Conservation (phyloP, 2,888 invertebrate species). For the Oxyteleia sp. region DNA sequence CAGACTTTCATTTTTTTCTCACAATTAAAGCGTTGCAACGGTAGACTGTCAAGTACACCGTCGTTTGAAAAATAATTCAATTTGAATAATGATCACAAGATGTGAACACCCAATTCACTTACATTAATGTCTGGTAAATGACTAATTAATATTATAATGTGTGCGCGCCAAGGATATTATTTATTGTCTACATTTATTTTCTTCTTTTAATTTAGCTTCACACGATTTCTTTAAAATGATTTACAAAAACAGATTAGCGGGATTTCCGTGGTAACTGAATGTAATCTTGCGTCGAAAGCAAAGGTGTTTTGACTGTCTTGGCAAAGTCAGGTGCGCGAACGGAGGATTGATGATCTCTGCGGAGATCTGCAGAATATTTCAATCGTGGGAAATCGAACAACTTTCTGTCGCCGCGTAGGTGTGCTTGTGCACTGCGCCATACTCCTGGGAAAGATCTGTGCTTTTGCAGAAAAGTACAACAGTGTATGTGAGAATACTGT, state of each 20-base stretch:
- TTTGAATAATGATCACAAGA: too few species aligned
- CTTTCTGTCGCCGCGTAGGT: slow-evolving; percentile 72
- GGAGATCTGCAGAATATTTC: slow-evolving; percentile 59
- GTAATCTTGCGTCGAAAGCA: slow-evolving; percentile 63
- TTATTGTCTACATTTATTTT: slow-evolving; percentile 27
- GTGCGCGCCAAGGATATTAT: slow-evolving; percentile 2
- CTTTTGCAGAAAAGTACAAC: slow-evolving; percentile 45
- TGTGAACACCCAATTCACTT: neutral
- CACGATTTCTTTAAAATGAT: slow-evolving; percentile 70
- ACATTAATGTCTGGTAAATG: neutral
- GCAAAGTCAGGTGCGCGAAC: slow-evolving; percentile 55
- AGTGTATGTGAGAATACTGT: slow-evolving; percentile 2
- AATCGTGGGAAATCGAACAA: slow-evolving; percentile 73
- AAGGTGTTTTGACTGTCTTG: slow-evolving; percentile 51
- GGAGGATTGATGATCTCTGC: slow-evolving; percentile 64
- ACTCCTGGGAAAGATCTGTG: slow-evolving; percentile 59
- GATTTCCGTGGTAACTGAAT: slow-evolving; percentile 52
- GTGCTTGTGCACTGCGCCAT: slow-evolving; percentile 51
- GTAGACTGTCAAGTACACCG: too few species aligned
- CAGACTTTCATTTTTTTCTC: too few species aligned
- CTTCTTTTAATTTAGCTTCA: slow-evolving; percentile 45
- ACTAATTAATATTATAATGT: slow-evolving; percentile 39
- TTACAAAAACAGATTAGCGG: slow-evolving; percentile 55
- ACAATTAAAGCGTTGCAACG: too few species aligned
- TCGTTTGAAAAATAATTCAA: too few species aligned